Evolutionary conservation across 1,140 invertebrate genomes (phyloP).

Genomic region (Sweltsa coloradensis): DNA sequence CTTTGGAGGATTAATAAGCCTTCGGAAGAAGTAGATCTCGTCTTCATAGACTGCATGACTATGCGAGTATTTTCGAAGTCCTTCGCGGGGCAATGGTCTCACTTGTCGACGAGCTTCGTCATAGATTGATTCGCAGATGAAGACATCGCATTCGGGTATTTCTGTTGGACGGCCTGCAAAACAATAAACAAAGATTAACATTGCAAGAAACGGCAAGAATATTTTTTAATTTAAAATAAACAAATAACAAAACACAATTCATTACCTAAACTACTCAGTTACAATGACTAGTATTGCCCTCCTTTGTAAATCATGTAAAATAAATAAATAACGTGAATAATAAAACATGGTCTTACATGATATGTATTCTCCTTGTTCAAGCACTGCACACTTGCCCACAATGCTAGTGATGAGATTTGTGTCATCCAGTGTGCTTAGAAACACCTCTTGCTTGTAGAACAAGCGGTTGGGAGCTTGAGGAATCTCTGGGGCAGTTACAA

Average conservation of each 20-base stretch:
- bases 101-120: constrained; percentile 76
- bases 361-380: constrained; percentile 85
- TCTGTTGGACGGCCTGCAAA: constrained; percentile 79
- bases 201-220: no score
- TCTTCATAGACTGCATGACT: constrained; percentile 75
- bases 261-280: no score
- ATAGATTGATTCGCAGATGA: constrained; percentile 86
- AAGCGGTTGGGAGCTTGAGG: constrained; percentile 54
- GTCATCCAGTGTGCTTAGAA: constrained; percentile 83
- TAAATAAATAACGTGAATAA: no score
- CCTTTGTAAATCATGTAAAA: no score
- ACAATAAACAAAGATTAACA: no score
- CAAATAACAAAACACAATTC: no score
- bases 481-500: constrained; percentile 79
- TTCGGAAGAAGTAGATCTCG: constrained; percentile 83
- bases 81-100: constrained; percentile 55
- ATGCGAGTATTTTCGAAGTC: constrained; percentile 72
- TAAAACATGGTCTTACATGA: constrained; percentile 53
- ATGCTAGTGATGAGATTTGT: constrained; percentile 83
- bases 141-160: constrained; percentile 84
- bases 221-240: no score
- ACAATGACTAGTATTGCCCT: no score
- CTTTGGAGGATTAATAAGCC: constrained; percentile 59
- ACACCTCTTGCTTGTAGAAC: constrained; percentile 94
- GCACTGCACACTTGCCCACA: constrained; percentile 79